Base-by-base conservation (phyloP, 2,888 invertebrate genomes). In the Thymelicus lineola region DNA sequence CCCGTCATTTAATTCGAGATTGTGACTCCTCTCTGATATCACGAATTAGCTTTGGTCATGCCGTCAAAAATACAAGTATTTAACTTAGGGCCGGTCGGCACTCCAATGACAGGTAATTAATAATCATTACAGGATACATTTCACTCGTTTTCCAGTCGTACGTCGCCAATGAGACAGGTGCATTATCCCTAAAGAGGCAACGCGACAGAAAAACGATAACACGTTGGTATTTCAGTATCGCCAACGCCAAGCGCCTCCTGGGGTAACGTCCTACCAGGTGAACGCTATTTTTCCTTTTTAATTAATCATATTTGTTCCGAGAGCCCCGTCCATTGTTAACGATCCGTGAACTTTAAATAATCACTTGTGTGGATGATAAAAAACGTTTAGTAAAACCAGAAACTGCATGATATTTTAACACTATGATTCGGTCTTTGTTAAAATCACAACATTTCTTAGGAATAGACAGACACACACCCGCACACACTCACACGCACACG, bases 291-390 rank as follows among this genome's bases (percentile, higher is more conserved):
- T 61, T 35, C 68, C 46, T 62, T 57, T 62, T 68, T 68, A 62
- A 62, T 68, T 46, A 68, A 57, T 62, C 68, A 67, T 53, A 28
- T 57, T 55, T 62, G 61, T 61, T 57, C 62, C 67, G 50, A 59
- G 66, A 67, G 42, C 55, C 55, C 17, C 67, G 62, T 35, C 57
- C 68, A 68, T 68, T 68, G 62, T 68, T 68, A 62, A 68, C 62
- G 62, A 62, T 62, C 68, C 68, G 62, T 62, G 68, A 68, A 68
- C 68, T 68, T 68, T 68, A 68, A 68, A 68, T 68, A 68, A 62
- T 62, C 57, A 68, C 45, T 68, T 28, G 62, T 36, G 35, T n/a
- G 36, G 46, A 36, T 36, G 62, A 55, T n/a, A 36, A 62, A 61
- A 68, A 62, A 62, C 55, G 15, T 55, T 53, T 28, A 42, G 53